phyloP scores from a whole-genome alignment of 1,140 invertebrate genomes.

The Mylabris phalerata region DNA sequence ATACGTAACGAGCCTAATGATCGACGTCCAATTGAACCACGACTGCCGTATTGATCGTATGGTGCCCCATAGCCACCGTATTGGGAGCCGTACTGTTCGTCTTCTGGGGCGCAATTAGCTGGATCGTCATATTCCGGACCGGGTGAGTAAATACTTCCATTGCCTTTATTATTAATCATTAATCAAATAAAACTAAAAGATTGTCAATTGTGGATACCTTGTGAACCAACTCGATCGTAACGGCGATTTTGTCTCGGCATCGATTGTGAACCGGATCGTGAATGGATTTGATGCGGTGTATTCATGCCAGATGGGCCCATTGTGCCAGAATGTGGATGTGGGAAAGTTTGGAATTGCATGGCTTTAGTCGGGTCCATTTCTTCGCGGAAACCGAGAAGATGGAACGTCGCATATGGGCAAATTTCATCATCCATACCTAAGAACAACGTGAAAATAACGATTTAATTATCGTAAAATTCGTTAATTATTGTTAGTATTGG shows the following conservation, averaged over 20 bases:
- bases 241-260: conserved; percentile 55
- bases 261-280: conserved; percentile 76
- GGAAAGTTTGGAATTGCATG: conserved; percentile 82
- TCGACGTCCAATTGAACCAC: conserved; percentile 60
- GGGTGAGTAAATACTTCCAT: conserved; percentile 64
- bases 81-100: conserved; percentile 79
- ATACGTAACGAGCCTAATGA: conserved; percentile 59
- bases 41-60: conserved; percentile 79
- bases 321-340: conserved; percentile 74
- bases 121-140: conserved; percentile 84
- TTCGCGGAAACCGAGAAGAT: conserved; percentile 86
- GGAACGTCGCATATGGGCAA: conserved; percentile 90
- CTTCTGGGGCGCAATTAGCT: conserved; percentile 83
- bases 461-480: neutral
- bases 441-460: neutral
- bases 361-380: conserved; percentile 89
- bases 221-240: conserved; percentile 40
- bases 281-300: conserved; percentile 62
- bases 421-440: conserved; percentile 90
- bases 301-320: conserved; percentile 63
- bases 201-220: conserved; percentile 25
- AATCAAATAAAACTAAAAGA: too few species aligned
- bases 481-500: neutral
- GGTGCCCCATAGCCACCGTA: conserved; percentile 75
- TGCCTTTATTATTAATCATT: conserved; percentile 43